Evolutionary conservation across 2,113 vertebrate genomes (phyloP).

Genomic region (Cercopithecus mona): DNA sequence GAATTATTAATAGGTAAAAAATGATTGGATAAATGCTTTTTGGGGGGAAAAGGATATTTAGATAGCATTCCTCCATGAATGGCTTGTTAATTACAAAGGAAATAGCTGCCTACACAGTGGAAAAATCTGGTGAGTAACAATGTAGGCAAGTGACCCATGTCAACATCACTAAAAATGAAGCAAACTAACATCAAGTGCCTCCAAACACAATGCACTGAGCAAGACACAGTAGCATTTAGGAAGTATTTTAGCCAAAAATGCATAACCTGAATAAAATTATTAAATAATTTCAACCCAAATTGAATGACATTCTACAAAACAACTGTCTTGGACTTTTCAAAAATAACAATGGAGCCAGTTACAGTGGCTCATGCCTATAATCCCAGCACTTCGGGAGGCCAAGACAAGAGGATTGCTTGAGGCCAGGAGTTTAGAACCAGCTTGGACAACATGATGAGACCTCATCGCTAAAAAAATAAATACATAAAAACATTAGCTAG

Average conservation of each 20-base stretch:
- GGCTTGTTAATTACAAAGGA: conserved; percentile 1
- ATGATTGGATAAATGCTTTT: not conserved
- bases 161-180: not conserved
- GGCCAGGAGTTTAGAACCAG: too few relatives aligned
- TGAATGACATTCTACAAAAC: not conserved
- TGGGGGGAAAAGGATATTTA: not conserved
- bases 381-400: too few relatives aligned
- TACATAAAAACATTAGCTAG: too few relatives aligned
- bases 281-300: not conserved
- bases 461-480: too few relatives aligned
- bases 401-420: too few relatives aligned
- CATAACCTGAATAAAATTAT: conserved; percentile 22
- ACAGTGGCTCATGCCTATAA: too few relatives aligned
- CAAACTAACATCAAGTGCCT: not conserved
- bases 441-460: too few relatives aligned
- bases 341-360: not conserved
- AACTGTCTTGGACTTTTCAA: not conserved
- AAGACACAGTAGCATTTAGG: not conserved
- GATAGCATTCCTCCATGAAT: not conserved
- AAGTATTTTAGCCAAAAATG: not conserved
- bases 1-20: not conserved
- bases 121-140: not conserved
- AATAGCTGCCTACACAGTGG: not conserved
- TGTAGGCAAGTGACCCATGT: not conserved
- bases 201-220: not conserved